Percentiles rank a stretch among this genome's conserved stretches.
phyloP scores from a whole-genome alignment of 1,140 invertebrate genomes.

The Arion vulgaris region DNA sequence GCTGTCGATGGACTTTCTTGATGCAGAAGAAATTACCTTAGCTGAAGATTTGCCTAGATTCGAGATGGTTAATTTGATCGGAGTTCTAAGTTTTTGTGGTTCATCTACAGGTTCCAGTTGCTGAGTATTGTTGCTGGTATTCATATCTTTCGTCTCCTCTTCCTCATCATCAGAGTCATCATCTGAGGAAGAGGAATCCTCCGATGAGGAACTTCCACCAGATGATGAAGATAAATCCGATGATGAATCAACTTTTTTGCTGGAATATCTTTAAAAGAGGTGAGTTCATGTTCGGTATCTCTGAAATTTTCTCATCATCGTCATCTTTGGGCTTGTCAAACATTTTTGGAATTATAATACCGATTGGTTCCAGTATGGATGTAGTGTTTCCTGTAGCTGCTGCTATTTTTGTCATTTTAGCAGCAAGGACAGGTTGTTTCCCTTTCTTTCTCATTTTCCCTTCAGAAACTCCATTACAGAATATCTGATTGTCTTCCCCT shows the following conservation, averaged over 20 bases:
- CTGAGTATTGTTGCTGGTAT: background rate
- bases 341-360: conserved; percentile 20
- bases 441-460: conserved; percentile 5
- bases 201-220: background rate
- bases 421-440: background rate
- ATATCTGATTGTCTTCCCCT: conserved; percentile 25
- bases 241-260: conserved; percentile 28
- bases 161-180: conserved; percentile 21
- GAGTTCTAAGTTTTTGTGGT: conserved; percentile 1
- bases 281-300: conserved; percentile 17
- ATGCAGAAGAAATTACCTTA: background rate
- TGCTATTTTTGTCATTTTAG: conserved; percentile 12
- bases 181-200: background rate
- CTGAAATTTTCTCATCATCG: background rate
- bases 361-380: conserved; percentile 10
- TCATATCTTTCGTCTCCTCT: background rate
- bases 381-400: background rate
- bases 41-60: conserved; percentile 30
- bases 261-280: conserved; percentile 35
- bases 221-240: conserved; percentile 22
- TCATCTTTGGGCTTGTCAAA: conserved; percentile 10
- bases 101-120: background rate
- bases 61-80: conserved; percentile 30
- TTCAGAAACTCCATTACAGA: background rate
- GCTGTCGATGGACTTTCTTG: background rate